These are phyloP conservation scores for Corythucha ciliata DNA, from an alignment of 2,888 invertebrate species.

Conservation along the genomic window DNA sequence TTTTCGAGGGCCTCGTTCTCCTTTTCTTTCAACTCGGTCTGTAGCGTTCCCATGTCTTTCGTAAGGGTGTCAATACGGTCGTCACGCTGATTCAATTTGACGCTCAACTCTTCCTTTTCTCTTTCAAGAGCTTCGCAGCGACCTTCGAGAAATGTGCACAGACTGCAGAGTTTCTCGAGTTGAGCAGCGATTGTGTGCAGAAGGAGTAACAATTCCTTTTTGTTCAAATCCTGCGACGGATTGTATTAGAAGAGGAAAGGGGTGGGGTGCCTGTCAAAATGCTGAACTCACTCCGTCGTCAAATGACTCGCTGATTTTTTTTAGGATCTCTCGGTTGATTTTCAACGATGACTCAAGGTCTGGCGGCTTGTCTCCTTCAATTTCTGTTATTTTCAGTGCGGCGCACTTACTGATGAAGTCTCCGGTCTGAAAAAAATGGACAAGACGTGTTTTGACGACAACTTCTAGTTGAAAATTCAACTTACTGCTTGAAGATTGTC, in stretches of 20 bases:
- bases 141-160: constrained; percentile 23
- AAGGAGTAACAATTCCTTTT: constrained; percentile 12
- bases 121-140: constrained; percentile 21
- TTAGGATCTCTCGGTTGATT: constrained; percentile 12
- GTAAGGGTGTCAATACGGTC: constrained; percentile 33
- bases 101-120: constrained; percentile 17
- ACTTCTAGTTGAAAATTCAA: too few relatives aligned
- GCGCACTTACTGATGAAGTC: too few relatives aligned
- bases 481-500: too few relatives aligned
- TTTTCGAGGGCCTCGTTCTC: constrained; percentile 31
- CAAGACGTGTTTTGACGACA: too few relatives aligned
- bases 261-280: neutral
- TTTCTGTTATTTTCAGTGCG: constrained; percentile 13
- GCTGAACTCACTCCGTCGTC: constrained; percentile 9
- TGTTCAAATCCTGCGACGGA: constrained; percentile 12
- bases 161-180: constrained; percentile 23
- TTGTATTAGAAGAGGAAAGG: neutral
- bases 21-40: constrained; percentile 30
- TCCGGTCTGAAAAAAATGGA: too few relatives aligned
- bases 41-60: constrained; percentile 36
- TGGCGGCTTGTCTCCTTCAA: too few relatives aligned
- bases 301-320: constrained; percentile 6
- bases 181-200: constrained; percentile 22
- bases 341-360: constrained; percentile 13
- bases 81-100: constrained; percentile 8